phyloP scores from a whole-genome alignment of 2,113 vertebrate genomes.

The Actinemys pallida region DNA sequence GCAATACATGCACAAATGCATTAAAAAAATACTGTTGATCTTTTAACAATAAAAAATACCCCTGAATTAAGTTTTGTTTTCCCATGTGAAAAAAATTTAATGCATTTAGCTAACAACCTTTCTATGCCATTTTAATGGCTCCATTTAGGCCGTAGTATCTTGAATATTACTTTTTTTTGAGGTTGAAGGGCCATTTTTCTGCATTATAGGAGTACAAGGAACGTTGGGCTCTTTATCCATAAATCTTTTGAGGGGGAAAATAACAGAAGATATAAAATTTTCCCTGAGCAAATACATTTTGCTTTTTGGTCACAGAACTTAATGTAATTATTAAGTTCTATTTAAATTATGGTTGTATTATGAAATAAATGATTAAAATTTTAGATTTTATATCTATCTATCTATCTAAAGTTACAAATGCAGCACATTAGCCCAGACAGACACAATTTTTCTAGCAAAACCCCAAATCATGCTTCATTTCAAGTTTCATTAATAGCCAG shows the following conservation, averaged over 20 bases:
- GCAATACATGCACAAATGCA: rapidly evolving
- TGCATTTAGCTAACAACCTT: not conserved
- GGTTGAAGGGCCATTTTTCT: not conserved
- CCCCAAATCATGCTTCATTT: not conserved
- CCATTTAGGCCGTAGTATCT: not conserved
- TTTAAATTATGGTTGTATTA: not conserved
- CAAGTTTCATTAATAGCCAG: rapidly evolving
- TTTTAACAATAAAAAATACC: not conserved
- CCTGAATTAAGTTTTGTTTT: not conserved
- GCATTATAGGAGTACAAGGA: not conserved
- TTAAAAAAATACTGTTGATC: not conserved
- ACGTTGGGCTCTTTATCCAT: not conserved
- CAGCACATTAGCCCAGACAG: not conserved
- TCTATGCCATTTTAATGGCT: rapidly evolving
- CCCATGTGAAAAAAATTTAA: not conserved
- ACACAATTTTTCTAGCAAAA: too few relatives aligned
- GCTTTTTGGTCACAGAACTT: not conserved
- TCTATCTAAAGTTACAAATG: not conserved
- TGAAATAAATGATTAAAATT: not conserved
- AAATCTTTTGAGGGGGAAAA: not conserved
- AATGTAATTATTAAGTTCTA: not conserved
- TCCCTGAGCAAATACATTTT: not conserved
- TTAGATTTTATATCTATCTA: too few relatives aligned
- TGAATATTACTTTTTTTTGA: not conserved
- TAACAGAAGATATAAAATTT: not conserved